Percentiles rank a stretch among this genome's conserved stretches.
These are phyloP conservation scores for Uria aalge DNA, from an alignment of 2,113 vertebrate species.

Conservation along the genomic window DNA sequence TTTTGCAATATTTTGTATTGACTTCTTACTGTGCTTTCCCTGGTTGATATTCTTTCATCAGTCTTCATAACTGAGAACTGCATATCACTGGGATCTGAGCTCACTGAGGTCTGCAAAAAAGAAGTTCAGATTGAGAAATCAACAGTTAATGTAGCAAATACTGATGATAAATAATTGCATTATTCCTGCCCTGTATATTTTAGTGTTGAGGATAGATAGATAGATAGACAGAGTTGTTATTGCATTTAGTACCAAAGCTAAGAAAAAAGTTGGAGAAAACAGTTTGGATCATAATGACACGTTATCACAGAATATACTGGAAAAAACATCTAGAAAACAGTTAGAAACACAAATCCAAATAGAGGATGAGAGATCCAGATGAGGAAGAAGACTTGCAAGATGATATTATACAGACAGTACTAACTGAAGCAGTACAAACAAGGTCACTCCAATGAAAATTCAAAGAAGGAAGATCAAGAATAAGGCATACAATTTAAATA, in stretches of 20 bases:
- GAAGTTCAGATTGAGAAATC: neutral
- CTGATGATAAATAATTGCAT: neutral
- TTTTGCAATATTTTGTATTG: neutral
- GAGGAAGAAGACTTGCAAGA: neutral
- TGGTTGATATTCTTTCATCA: conserved; percentile 81
- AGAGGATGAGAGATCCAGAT: neutral
- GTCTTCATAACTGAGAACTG: conserved; percentile 92
- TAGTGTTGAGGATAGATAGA: neutral
- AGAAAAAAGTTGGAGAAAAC: neutral
- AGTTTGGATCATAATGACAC: neutral
- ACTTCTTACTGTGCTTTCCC: conserved; percentile 86
- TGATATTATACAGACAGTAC: neutral
- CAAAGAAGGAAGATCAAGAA: neutral
- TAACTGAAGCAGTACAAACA: neutral
- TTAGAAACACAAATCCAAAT: neutral
- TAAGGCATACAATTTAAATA: neutral
- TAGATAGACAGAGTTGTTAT: neutral
- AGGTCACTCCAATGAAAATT: neutral
- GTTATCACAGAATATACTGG: neutral
- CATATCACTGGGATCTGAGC: conserved; percentile 86
- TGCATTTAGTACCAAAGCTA: neutral
- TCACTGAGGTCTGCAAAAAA: conserved; percentile 79
- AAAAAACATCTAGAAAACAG: neutral
- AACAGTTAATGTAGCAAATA: neutral
- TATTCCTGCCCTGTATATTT: neutral